phyloP scores from a whole-genome alignment of 2,113 vertebrate species.

The Actinemys pallida region DNA sequence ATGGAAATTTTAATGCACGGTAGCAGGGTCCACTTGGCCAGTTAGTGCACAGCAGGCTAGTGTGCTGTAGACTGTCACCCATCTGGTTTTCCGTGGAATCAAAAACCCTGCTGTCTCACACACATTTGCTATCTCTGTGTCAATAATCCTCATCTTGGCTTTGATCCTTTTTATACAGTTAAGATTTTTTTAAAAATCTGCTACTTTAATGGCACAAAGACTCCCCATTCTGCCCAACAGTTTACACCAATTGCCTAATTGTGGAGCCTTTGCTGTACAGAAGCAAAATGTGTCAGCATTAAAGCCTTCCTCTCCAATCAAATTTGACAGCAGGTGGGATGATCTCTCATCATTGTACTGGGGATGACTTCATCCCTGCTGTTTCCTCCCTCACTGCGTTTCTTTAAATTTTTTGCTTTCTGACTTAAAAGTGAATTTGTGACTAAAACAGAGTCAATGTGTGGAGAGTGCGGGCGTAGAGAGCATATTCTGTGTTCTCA shows the following conservation, averaged over 20 bases:
- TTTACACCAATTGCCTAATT: slow-evolving; percentile 78
- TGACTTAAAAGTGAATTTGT: slow-evolving; percentile 80
- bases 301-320: slow-evolving; percentile 76
- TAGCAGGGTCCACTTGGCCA: background rate
- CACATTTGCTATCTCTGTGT: background rate
- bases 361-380: slow-evolving; percentile 78
- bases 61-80: background rate
- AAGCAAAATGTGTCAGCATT: slow-evolving; percentile 77
- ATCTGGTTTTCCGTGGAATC: background rate
- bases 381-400: slow-evolving; percentile 79
- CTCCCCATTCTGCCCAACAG: slow-evolving; percentile 75
- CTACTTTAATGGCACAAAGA: slow-evolving; percentile 75
- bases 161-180: slow-evolving; percentile 44
- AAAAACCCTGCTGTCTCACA: background rate
- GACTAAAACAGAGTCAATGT: slow-evolving; percentile 82
- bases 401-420: slow-evolving; percentile 79
- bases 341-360: slow-evolving; percentile 81
- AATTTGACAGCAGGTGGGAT: slow-evolving; percentile 82
- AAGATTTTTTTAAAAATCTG: slow-evolving; percentile 75
- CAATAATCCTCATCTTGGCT: background rate
- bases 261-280: slow-evolving; percentile 74
- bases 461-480: slow-evolving; percentile 81
- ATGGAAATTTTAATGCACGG: background rate
- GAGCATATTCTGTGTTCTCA: slow-evolving; percentile 80
- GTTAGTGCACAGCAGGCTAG: background rate